Evolutionary conservation across 2,888 invertebrate species (phyloP), one percentile per base, ranked within the genome.

Genomic region (Coleophora deauratella): DNA sequence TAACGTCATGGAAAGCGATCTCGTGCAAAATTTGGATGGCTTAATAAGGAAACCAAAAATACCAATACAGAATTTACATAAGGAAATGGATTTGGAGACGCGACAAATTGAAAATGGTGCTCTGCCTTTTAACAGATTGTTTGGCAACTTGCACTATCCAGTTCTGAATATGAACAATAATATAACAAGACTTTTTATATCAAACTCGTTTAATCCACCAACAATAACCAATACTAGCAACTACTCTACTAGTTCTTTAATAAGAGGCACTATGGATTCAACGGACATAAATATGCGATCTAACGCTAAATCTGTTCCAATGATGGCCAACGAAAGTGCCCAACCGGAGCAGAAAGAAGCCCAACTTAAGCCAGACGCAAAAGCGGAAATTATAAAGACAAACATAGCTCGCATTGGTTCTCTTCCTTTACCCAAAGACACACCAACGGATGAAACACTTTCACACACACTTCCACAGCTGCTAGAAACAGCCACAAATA

Each of bases 401-500:
- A 21, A 21, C 21, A 21, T 21, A 21, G 21, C 21, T 21, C 21
- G 21, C 6, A 21, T 21, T 21, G 21, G 21, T 4, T 6, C 21
- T 21, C 21, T 21, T 21, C 21, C 34, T 10, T 3, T 34, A 21
- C 34, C 34, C 15, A 10, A 15, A 34, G 15, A 34, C n/a, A 34
- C 13, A 14, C 14, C n/a, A 33, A 8, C 12, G 12, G n/a, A 11
- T 11, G 6, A 32, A 12, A 9, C 32, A 11, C 32, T 32, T 11
- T 32, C 32, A 32, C 63, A 32, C 4, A 9, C 32, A 11, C 32
- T 32, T 11, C n/a, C 32, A 32, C 63, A 72, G 41, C 47, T 80
- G 28, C 42, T 79, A n/a, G 57, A 41, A 13, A 55, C 54, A 35
- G 69, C 78, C 1, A 57, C 72, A 28, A 46, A 59, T 31, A 74